phyloP scores from a whole-genome alignment of 1,140 invertebrate genomes.

The Drosophila hydei region DNA sequence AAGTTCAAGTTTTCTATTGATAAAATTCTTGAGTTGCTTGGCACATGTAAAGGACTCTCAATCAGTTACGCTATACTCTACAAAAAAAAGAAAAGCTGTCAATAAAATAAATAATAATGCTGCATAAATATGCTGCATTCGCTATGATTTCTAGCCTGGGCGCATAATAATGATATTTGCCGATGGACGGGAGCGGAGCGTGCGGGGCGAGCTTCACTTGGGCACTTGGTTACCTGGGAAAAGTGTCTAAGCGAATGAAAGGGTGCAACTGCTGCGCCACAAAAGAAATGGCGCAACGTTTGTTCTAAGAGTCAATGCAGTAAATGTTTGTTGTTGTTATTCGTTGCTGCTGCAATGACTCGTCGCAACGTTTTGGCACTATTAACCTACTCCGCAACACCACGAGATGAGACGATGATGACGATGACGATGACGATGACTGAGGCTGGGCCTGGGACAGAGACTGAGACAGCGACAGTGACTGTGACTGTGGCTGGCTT shows the following conservation, averaged over 20 bases:
- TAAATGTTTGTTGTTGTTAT: slow-evolving; percentile 54
- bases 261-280: slow-evolving; percentile 66
- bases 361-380: slow-evolving; percentile 76
- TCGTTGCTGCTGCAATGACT: slow-evolving; percentile 45
- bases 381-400: slow-evolving; percentile 78
- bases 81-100: slow-evolving; percentile 60
- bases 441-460: slow-evolving; percentile 7
- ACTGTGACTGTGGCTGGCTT: slow-evolving; percentile 19
- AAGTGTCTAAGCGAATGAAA: slow-evolving; percentile 60
- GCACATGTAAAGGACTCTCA: slow-evolving; percentile 22
- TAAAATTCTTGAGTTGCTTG: slow-evolving; percentile 1
- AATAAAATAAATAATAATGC: slow-evolving; percentile 82
- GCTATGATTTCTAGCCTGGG: slow-evolving; percentile 36
- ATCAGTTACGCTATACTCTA: slow-evolving; percentile 44
- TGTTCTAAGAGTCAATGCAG: slow-evolving; percentile 68
- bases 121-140: slow-evolving; percentile 73
- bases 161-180: slow-evolving; percentile 78
- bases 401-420: slow-evolving; percentile 68
- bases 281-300: slow-evolving; percentile 74
- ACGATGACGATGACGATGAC: slow-evolving; percentile 54
- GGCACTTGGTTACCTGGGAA: slow-evolving; percentile 4
- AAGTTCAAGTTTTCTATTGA: slow-evolving; percentile 8
- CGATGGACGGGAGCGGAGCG: slow-evolving; percentile 1
- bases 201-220: neutral
- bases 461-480: neutral